Base-by-base conservation (phyloP, 2,888 invertebrate genomes). In the Lutraria lutraria region DNA sequence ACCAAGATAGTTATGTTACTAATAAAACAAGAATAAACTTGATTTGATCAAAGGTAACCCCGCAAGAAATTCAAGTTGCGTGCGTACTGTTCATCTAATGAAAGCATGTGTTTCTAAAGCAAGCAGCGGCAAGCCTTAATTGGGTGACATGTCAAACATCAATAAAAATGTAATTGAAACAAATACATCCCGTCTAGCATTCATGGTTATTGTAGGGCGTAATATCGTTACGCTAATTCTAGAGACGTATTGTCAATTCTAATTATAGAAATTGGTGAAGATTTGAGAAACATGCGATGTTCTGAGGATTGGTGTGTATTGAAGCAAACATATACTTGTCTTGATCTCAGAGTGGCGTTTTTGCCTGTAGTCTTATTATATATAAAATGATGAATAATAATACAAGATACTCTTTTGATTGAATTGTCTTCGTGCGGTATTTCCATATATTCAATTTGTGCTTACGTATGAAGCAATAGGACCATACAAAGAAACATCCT, bases 91-190 rank as follows among this genome's bases (percentile, higher is more conserved):
- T 81, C 34, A 81, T 81, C 52, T 34, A 76, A 76, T 76, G 53
- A 53, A 81, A n/a, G 52, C 56, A 53, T 52, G 83, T 72, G 52
- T 72, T 34, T 56, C 52, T 25, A 4, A 25, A 43, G 25, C 15
- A 83, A 29, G 53, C 21, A 6, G 16, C 8, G 34, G 34, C 34
- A 54, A 43, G 43, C 52, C 53, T 53, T 86, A 86, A 86, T 86
- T 86, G 81, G 53, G 6, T 81, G n/a, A 52, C 86, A 68, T 86
- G 86, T 81, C 68, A 86, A 86, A 86, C 63, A 81, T 81, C 86
- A 68, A 86, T 86, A 86, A 81, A 84, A 83, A 76, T 21, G 31
- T 79, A 76, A 85, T 76, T 85, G 54, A 85, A 85, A 34, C 54
- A 60, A 79, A 43, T 80, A 53, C n/a, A 29, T 60, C 60, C 79